Base-by-base conservation (phyloP, 2,797 vertebrate species). In the Rhynchotus rufescens region DNA sequence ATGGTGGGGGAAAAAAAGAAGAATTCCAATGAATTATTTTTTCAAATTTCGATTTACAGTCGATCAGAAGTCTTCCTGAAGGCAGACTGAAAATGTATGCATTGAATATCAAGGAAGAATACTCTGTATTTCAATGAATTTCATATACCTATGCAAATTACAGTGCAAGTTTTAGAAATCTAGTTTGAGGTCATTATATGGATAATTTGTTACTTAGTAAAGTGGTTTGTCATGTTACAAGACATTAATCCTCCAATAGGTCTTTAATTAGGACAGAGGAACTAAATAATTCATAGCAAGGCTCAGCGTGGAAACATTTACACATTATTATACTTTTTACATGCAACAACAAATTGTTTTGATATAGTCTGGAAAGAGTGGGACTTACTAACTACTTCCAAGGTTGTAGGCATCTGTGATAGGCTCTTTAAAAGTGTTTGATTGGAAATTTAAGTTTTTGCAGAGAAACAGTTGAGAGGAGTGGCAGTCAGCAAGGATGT, bases 231-330 rank as follows among this genome's bases (percentile, higher is more conserved):
- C 95, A 96, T 95, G 97, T 97, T 97, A 98, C 90, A 86, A 97
- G 96, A 97, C 97, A 97, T 98, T 98, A 98, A 97, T 98, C 96
- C 94, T 97, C 94, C 95, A 74, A 97, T 92, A 98, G 94, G 95
- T 96, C 97, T 97, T 98, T 98, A 98, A 98, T 98, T 98, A 97
- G 97, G 90, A 97, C 92, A 97, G 95, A 97, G 94, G 95, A 97
- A 96, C 95, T 98, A 98, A 98, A 98, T 98, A 97, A 98, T 98
- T 98, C 96, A 97, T 97, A 96, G 96, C 86, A 94, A 96, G 96
- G 92, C 95, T 96, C 96, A 93, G 96, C 96, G 97, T 97, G 96
- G 96, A 97, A 98, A 97, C 97, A 97, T 98, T 97, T 97, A 96
- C 98, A 84, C 96, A 97, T 79, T 52, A 97, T 97, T 98, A 97